Evolutionary conservation across 2,113 vertebrate genomes (phyloP).

Genomic region (Podocnemis expansa): DNA sequence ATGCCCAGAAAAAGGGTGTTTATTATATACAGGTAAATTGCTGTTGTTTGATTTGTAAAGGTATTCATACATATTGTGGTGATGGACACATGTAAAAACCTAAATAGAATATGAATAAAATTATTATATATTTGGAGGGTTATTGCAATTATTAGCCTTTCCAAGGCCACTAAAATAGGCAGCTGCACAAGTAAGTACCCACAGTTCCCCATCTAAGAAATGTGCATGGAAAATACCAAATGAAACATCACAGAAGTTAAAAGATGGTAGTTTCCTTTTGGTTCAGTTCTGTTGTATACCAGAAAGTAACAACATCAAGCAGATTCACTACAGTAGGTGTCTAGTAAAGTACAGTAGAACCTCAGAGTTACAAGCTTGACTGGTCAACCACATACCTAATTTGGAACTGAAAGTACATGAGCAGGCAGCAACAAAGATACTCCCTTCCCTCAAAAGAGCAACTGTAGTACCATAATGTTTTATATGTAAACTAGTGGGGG

Average conservation of each 20-base stretch:
- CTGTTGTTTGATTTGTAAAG: conserved; percentile 10
- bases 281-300: not conserved
- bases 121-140: not conserved
- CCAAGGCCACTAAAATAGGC: not conserved
- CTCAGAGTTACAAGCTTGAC: too few species aligned
- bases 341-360: not conserved
- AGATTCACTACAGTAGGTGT: not conserved
- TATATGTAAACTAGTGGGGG: too few species aligned
- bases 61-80: conserved; percentile 2
- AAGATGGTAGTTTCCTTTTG: not conserved
- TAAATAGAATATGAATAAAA: not conserved
- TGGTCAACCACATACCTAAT: too few species aligned
- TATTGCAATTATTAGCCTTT: not conserved
- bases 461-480: too few species aligned
- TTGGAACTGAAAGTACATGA: too few species aligned
- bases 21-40: conserved; percentile 96
- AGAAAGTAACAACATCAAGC: not conserved
- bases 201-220: not conserved
- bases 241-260: not conserved
- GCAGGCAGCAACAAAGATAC: too few species aligned
- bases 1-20: conserved; percentile 93
- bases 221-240: not conserved
- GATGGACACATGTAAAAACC: not conserved
- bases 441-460: too few species aligned
- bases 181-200: not conserved